Base-by-base conservation (phyloP, 2,113 vertebrate species). In the Tylochromis polylepis region DNA sequence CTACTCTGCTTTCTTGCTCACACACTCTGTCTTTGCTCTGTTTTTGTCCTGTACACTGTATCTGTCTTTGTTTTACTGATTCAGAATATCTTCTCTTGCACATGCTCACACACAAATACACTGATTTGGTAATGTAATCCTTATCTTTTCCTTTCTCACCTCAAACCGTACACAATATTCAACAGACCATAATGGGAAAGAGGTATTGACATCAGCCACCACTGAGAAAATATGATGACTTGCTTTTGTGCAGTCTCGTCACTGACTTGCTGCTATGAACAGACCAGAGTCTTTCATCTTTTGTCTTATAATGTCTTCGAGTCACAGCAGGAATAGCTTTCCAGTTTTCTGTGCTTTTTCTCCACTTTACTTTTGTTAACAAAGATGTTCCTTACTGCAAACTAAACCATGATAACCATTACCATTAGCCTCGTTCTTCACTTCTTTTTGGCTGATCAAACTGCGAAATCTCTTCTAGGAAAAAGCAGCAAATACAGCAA, bases 201-300 rank as follows among this genome's bases (percentile, higher is more conserved):
- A 90, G 75, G 79, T 85, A 79, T 84, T 89, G 85, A 91, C 86
- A 84, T 93, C 89, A 92, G 87, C 56, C 87, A n/a, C 87, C 82
- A 88, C 87, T 92, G 83, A 90, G 72, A 29, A 87, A 87, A 90
- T 81, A 89, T 91, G 90, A 89, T 93, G 82, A 88, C 83, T 79
- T 85, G 86, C 89, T 82, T 91, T 92, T 86, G 90, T 88, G 87
- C 79, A 12, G 5, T 86, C 75, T 87, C 41, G 57, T 43, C 62
- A 78, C 78, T 72, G 78, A 56, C 82, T 88, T 20, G 60, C 80
- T 53, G 18, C 89, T 51, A 38, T 34, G 59, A 85, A 83, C 57
- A 87, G 67, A 86, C 51, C 36, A 38, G 36, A 86, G 24, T 51
- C 85, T 83, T 60, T 62, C 79, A 22, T 81, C 82, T 58, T 83